These are phyloP conservation scores for Fratercula arctica DNA, from an alignment of 2,797 vertebrate species.

Conservation along the genomic window DNA sequence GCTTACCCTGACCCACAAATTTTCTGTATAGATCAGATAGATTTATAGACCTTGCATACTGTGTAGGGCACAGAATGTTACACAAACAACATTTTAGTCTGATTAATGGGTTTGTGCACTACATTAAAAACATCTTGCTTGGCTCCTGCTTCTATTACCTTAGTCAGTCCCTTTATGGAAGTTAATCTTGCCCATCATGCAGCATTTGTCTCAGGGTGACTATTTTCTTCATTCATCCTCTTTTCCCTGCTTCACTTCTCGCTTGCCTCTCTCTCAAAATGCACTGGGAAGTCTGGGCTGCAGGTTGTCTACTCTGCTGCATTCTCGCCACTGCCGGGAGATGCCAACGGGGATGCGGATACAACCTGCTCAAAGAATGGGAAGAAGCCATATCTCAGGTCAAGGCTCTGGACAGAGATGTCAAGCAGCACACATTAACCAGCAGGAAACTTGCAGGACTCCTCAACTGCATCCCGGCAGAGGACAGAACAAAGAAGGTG, in stretches of 20 bases:
- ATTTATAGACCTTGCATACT: neutral
- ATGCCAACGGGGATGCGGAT: neutral
- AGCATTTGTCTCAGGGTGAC: neutral
- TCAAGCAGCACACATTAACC: neutral
- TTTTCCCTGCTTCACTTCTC: neutral
- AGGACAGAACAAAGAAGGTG: neutral
- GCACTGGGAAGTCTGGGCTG: neutral
- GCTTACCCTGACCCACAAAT: neutral
- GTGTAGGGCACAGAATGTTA: neutral
- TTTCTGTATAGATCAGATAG: neutral
- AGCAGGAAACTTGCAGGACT: neutral
- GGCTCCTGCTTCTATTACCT: conserved; percentile 17
- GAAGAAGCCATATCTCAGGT: neutral
- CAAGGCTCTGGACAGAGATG: neutral
- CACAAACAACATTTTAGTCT: conserved; percentile 23
- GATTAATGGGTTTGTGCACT: conserved; percentile 46
- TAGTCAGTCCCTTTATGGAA: conserved; percentile 2
- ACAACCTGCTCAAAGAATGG: neutral
- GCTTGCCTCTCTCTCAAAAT: neutral
- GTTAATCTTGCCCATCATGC: conserved; percentile 34
- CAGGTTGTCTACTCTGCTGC: neutral
- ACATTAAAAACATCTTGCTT: conserved; percentile 39
- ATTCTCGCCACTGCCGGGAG: neutral
- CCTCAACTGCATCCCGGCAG: accelerated
- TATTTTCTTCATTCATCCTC: conserved; percentile 34